A percentile compares a stretch with the other conserved stretches of the same genome.
Conservation (phyloP, 2,797 vertebrate genomes). For the Miichthys miiuy region DNA sequence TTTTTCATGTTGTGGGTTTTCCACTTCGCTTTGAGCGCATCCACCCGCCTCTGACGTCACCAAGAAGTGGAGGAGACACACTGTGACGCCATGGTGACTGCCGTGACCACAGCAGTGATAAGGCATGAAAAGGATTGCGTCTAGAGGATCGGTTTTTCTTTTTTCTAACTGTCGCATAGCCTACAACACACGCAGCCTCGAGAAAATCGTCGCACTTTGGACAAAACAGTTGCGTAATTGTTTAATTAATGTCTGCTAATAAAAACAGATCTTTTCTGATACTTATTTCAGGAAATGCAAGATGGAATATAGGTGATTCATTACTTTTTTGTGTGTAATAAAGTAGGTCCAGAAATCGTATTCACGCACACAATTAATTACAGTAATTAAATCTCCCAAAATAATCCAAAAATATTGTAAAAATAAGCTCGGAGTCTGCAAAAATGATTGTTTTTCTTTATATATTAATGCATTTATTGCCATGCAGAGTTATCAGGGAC, state of each 20-base stretch:
- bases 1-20: conserved; percentile 74
- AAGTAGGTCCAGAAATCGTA: not conserved
- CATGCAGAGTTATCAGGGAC: not conserved
- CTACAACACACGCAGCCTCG: conserved; percentile 1
- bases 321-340: not conserved
- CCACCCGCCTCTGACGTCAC: conserved; percentile 78
- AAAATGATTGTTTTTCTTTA: not conserved
- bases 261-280: too few relatives aligned
- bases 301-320: not conserved
- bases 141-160: conserved; percentile 44
- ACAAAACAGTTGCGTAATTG: too few relatives aligned
- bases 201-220: not conserved
- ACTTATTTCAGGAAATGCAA: not conserved
- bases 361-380: not conserved
- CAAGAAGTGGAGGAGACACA: conserved; percentile 61
- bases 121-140: conserved; percentile 56
- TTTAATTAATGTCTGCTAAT: too few relatives aligned
- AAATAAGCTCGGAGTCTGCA: not conserved
- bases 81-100: conserved; percentile 78
- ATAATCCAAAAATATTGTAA: not conserved
- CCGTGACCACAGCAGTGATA: conserved; percentile 56
- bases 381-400: not conserved
- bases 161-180: conserved; percentile 67
- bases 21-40: conserved; percentile 79
- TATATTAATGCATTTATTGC: not conserved